phyloP scores from a whole-genome alignment of 2,888 invertebrate genomes.

The Macrophya alboannulata region DNA sequence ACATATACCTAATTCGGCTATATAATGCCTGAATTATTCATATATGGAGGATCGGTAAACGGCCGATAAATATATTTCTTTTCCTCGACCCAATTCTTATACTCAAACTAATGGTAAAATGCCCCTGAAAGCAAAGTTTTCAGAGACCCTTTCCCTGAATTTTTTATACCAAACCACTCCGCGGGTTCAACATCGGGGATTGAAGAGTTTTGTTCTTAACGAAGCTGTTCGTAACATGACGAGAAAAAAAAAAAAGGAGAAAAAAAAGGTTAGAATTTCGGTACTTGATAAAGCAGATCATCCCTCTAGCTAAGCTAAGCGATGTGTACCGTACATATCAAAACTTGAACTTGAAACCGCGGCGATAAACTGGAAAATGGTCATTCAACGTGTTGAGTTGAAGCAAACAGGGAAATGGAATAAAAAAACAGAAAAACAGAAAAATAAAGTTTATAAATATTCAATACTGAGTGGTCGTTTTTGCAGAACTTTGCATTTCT shows the following conservation, averaged over 20 bases:
- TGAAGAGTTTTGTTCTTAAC: conserved; percentile 49
- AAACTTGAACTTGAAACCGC: too few relatives aligned
- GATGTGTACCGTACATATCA: background rate
- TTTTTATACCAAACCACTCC: conserved; percentile 49
- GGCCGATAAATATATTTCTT: conserved; percentile 1
- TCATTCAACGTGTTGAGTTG: conserved; percentile 12
- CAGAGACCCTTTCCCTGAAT: conserved; percentile 23
- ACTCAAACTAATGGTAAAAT: conserved; percentile 11
- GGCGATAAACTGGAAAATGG: conserved; percentile 24
- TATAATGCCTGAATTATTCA: background rate
- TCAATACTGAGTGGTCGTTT: background rate
- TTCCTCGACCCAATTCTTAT: conserved; percentile 23
- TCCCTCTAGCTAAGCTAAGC: background rate
- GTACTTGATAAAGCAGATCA: too few relatives aligned
- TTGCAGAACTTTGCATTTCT: background rate
- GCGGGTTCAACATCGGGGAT: conserved; percentile 43
- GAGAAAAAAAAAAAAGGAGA: background rate
- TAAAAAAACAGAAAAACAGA: too few relatives aligned
- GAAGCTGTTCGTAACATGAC: background rate
- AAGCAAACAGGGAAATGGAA: background rate
- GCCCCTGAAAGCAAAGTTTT: conserved; percentile 42
- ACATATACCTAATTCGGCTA: background rate
- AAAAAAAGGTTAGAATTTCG: background rate
- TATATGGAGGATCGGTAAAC: background rate
- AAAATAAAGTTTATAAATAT: background rate